A percentile compares a stretch with the other conserved stretches of the same genome.
Conservation (phyloP, 2,797 vertebrate species). For the Coregonus suidteri region DNA sequence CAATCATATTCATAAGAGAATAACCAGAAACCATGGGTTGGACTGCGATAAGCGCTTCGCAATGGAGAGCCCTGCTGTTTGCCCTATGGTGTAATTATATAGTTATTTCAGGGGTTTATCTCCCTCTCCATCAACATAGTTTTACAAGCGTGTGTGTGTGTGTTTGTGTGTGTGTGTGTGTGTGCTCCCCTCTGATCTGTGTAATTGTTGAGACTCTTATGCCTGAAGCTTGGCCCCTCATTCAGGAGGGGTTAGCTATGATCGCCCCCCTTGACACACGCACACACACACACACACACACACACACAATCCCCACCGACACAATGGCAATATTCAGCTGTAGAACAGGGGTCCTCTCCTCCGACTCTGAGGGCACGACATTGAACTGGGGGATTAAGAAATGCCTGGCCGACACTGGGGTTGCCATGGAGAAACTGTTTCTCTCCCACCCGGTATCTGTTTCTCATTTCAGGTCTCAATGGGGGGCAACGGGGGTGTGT, state of each 20-base stretch:
- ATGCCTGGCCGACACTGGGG: conserved; percentile 73
- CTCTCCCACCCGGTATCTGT: conserved; percentile 61
- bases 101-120: conserved; percentile 67
- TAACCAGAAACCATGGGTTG: conserved; percentile 21
- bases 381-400: conserved; percentile 69
- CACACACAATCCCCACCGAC: conserved; percentile 22
- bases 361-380: conserved; percentile 53
- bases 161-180: no score
- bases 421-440: conserved; percentile 76
- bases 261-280: conserved; percentile 31
- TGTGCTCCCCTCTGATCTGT: conserved; percentile 40
- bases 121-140: conserved; percentile 4
- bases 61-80: conserved; percentile 44
- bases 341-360: conserved; percentile 61
- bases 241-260: conserved; percentile 65
- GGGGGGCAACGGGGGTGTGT: conserved; percentile 38
- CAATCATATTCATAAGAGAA: conserved; percentile 39
- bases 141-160: no score
- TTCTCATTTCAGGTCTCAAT: conserved; percentile 68
- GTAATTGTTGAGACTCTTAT: conserved; percentile 62
- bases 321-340: conserved; percentile 78
- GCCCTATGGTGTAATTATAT: conserved; percentile 72
- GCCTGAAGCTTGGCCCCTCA: conserved; percentile 55
- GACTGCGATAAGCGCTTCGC: no score
- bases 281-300: neutral